These are phyloP conservation scores for Drosophila rhopaloa DNA, from an alignment of 1,140 invertebrate species.

Conservation along the genomic window DNA sequence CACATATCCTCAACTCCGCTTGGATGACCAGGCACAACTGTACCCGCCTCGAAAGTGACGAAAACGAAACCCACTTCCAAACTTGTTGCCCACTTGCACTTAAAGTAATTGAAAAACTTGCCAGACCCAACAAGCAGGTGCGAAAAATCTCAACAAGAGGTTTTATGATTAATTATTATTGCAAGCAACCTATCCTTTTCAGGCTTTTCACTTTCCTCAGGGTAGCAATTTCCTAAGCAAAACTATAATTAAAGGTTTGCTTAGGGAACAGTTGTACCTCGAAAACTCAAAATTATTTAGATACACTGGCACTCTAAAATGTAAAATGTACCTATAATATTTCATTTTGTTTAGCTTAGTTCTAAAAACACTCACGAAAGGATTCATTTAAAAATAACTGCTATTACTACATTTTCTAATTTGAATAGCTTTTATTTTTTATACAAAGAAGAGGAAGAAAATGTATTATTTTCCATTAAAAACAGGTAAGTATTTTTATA, in stretches of 20 bases:
- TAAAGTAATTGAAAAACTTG: conserved; percentile 75
- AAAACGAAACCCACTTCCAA: neutral
- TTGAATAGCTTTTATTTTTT: no score
- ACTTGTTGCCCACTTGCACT: conserved; percentile 71
- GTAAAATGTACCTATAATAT: no score
- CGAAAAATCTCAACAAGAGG: conserved; percentile 30
- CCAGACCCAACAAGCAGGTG: conserved; percentile 28
- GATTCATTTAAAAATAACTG: no score
- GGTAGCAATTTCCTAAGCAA: neutral
- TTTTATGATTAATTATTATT: conserved; percentile 41
- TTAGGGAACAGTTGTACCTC: no score
- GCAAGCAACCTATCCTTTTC: neutral
- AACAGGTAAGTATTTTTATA: no score
- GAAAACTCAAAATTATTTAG: no score
- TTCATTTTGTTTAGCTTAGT: no score
- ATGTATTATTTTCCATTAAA: no score
- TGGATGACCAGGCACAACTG: conserved; percentile 66
- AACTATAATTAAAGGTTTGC: conserved; percentile 51
- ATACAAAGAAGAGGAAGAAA: no score
- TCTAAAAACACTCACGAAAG: no score
- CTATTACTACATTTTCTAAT: no score
- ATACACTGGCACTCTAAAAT: no score
- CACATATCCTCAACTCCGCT: conserved; percentile 17
- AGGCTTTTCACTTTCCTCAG: neutral
- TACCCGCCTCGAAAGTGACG: conserved; percentile 30